Percentiles rank a stretch among this genome's conserved stretches.
Conservation (phyloP, 2,888 invertebrate genomes). For the Gastrophysa polygoni region DNA sequence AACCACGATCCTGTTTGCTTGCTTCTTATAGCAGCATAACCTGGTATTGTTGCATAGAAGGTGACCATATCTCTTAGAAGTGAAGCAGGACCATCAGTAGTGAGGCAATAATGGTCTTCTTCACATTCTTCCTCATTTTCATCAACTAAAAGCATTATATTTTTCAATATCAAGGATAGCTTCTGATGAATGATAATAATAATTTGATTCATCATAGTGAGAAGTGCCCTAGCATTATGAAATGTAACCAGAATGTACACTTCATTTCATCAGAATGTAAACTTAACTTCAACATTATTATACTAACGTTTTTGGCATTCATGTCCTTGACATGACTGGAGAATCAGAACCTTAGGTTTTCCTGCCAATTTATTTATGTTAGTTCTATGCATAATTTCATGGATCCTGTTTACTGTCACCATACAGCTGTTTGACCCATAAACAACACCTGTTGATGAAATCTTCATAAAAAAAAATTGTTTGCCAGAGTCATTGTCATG, state of each 20-base stretch:
- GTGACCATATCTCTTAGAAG: conserved; percentile 47
- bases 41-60: conserved; percentile 53
- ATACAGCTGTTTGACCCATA: conserved; percentile 62
- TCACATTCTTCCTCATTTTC: conserved; percentile 29
- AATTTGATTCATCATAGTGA: too few species aligned
- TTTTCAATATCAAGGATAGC: too few species aligned
- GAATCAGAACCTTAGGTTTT: conserved; percentile 64
- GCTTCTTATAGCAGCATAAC: conserved; percentile 52
- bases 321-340: conserved; percentile 65
- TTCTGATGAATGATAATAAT: too few species aligned
- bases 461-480: conserved; percentile 9
- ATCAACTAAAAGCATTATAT: conserved; percentile 17
- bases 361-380: conserved; percentile 50
- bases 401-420: conserved; percentile 57
- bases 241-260: too few species aligned
- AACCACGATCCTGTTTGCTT: conserved; percentile 52
- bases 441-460: conserved; percentile 55
- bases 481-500: too few species aligned
- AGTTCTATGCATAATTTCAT: conserved; percentile 53
- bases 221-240: too few species aligned
- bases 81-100: conserved; percentile 39
- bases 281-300: not conserved
- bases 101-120: conserved; percentile 25
- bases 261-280: too few species aligned
- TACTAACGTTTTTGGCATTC: conserved; percentile 46